Evolutionary conservation across 2,888 invertebrate species (phyloP), one percentile per base, ranked within the genome.

Genomic region (Gortyna flavago): DNA sequence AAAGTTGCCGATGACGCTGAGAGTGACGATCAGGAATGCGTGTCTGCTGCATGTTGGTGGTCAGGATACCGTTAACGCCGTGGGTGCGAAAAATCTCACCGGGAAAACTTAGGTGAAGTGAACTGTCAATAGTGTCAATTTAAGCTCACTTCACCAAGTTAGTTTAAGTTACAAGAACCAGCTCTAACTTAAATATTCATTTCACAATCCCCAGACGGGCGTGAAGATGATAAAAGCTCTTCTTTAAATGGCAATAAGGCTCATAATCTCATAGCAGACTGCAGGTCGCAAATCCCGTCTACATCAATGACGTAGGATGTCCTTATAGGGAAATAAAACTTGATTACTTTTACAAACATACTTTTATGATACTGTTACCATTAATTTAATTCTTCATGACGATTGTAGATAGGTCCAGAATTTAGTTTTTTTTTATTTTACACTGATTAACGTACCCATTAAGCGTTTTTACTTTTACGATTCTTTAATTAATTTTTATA

Each of bases 401-500:
- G 61, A 66, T 81, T 69, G 16, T 21, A 32, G 35, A 76, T 66
- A 80, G 21, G 72, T 29, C 1, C 38, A 41, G 21, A 66, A 59
- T 11, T 41, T 35, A 13, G 61, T 35, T 51, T 44, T 44, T 44
- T 41, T 57, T 84, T 67, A 44, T 67, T 72, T 79, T 35, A 35
- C 54, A 48, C 38, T 70, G 25, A 75, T 71, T 68, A 75, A 68
- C n/a, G 61, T 65, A 69, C 64, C 21, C 68, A 72, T 81, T 75
- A 38, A 57, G 6, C 1, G 41, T 48, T 62, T 29, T 71, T 29
- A 51, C 11, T 64, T 81, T 76, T 57, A 59, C 66, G 59, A 62
- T 76, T 82, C 69, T 35, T 72, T 67, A 77, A 83, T 85, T 85
- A 70, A 85, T 85, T 76, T 72, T 44, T 64, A 72, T 72, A 70